Conservation (phyloP, 2,797 vertebrate genomes). For the Labroides dimidiatus region DNA sequence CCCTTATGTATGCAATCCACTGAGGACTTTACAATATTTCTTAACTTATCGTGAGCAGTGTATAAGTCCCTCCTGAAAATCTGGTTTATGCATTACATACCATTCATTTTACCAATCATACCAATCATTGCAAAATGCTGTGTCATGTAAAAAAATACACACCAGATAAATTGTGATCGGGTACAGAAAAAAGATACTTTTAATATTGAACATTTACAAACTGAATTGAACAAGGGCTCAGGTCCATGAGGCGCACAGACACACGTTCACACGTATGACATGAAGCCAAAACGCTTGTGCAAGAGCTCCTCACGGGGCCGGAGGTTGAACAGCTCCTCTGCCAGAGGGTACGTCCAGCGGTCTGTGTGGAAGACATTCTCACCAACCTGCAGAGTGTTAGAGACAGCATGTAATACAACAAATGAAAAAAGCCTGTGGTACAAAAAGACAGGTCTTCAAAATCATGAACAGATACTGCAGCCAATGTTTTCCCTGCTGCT, state of each 20-base stretch:
- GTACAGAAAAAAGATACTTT: constrained; percentile 79
- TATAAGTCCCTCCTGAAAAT: too few species aligned
- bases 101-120: too few species aligned
- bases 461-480: too few species aligned
- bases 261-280: constrained; percentile 78
- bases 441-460: too few species aligned
- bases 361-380: constrained; percentile 89
- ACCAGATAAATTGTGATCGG: constrained; percentile 22
- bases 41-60: too few species aligned
- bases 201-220: constrained; percentile 85
- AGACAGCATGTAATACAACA: too few species aligned
- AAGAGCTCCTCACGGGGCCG: constrained; percentile 78
- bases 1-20: too few species aligned
- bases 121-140: too few species aligned
- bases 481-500: too few species aligned
- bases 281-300: constrained; percentile 81
- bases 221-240: constrained; percentile 23
- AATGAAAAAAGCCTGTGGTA: too few species aligned
- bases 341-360: constrained; percentile 87
- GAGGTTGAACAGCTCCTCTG: constrained; percentile 88
- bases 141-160: not conserved
- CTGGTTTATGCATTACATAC: too few species aligned
- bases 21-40: too few species aligned
- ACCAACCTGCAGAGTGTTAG: constrained; percentile 84
- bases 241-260: constrained; percentile 12